Percentiles rank a stretch among this genome's conserved stretches.
phyloP scores from a whole-genome alignment of 2,888 invertebrate genomes.

The Tortrix viridana region DNA sequence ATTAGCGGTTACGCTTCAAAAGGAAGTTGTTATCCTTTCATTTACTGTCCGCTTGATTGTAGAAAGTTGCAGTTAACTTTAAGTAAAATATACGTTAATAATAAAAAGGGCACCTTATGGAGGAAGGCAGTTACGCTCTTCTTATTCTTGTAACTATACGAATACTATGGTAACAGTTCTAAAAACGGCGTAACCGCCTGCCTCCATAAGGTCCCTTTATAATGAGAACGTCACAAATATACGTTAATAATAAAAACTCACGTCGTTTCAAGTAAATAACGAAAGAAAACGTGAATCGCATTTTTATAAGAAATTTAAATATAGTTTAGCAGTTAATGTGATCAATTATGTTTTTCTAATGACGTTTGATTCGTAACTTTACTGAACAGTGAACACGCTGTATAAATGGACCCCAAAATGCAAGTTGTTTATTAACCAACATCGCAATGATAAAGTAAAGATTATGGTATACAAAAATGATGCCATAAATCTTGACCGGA shows the following conservation, averaged over 20 bases:
- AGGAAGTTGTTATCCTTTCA: constrained; percentile 32
- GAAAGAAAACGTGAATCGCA: neutral
- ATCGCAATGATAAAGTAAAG: constrained; percentile 6
- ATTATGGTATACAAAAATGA: constrained; percentile 6
- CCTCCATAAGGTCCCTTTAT: too few species aligned
- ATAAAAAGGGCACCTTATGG: too few species aligned
- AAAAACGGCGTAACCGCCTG: too few species aligned
- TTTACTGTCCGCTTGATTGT: neutral
- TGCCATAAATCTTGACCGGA: constrained; percentile 16
- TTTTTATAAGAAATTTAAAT: too few species aligned
- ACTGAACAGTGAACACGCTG: neutral
- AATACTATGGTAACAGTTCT: too few species aligned
- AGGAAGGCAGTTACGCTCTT: too few species aligned
- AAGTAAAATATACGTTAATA: neutral
- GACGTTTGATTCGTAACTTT: neutral
- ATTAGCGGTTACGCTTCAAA: constrained; percentile 46
- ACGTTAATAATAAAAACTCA: neutral
- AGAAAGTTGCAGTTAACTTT: too few species aligned
- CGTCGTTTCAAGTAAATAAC: too few species aligned
- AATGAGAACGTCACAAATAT: too few species aligned
- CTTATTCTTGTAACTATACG: too few species aligned
- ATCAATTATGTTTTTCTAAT: too few species aligned
- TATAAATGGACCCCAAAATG: neutral
- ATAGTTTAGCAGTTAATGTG: too few species aligned
- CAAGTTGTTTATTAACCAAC: neutral